phyloP scores from a whole-genome alignment of 2,888 invertebrate genomes.

The Magallana nippona region DNA sequence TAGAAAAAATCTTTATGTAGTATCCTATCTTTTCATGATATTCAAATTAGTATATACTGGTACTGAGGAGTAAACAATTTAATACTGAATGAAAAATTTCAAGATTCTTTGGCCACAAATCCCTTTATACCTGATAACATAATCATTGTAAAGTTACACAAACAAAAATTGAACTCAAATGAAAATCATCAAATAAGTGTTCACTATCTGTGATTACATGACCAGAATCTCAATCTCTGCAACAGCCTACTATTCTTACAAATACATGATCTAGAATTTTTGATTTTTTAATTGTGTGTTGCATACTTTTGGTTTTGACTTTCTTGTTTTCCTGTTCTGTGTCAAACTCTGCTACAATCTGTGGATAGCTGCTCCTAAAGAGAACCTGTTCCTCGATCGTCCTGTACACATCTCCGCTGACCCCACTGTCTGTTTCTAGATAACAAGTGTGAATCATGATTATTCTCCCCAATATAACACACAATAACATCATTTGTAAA shows the following conservation, averaged over 20 bases:
- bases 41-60: no score
- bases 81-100: no score
- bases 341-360: slow-evolving; percentile 57
- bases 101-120: no score
- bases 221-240: no score
- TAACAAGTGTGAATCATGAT: slow-evolving; percentile 5
- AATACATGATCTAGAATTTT: neutral
- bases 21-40: no score
- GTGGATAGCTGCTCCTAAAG: slow-evolving; percentile 65
- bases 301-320: slow-evolving; percentile 41
- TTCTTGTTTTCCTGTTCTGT: slow-evolving; percentile 25
- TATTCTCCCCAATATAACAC: neutral
- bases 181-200: no score
- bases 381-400: slow-evolving; percentile 69
- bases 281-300: neutral
- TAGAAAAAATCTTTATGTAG: neutral
- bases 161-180: no score
- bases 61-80: no score
- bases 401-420: slow-evolving; percentile 51
- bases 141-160: no score
- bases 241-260: neutral
- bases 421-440: slow-evolving; percentile 55
- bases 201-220: no score
- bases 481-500: neutral
- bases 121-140: no score